A percentile compares a stretch with the other conserved stretches of the same genome.
Conservation (phyloP, 2,888 invertebrate species). For the Agriopis leucophaearia region DNA sequence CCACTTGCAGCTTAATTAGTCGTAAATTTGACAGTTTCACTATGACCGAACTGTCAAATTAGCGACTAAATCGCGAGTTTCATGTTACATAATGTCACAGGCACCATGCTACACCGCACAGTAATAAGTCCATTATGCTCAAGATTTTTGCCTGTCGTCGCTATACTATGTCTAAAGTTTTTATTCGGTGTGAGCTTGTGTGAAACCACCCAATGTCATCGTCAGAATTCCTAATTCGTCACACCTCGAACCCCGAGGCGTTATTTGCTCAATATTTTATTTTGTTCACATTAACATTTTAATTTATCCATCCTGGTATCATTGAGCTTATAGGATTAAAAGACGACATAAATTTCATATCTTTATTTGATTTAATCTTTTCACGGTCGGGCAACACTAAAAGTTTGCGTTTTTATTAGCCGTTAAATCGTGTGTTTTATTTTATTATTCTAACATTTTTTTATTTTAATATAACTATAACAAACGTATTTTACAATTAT, state of each 20-base stretch:
- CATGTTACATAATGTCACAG: no score
- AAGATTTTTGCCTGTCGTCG: no score
- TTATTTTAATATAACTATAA: slow-evolving; percentile 32
- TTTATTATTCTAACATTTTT: slow-evolving; percentile 24
- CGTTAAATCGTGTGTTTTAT: slow-evolving; percentile 41
- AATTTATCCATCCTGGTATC: slow-evolving; percentile 56
- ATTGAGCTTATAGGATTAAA: slow-evolving; percentile 56
- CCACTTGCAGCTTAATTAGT: no score
- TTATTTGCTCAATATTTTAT: slow-evolving; percentile 63
- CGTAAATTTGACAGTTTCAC: no score
- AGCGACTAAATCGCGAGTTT: no score
- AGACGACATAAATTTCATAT: slow-evolving; percentile 60
- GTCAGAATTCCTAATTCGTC: slow-evolving; percentile 60
- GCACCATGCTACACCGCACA: no score
- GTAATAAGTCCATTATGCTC: no score
- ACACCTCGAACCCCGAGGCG: slow-evolving; percentile 49
- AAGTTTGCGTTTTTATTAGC: slow-evolving; percentile 50
- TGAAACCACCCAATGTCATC: slow-evolving; percentile 45
- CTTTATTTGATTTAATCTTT: slow-evolving; percentile 53
- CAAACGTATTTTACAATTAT: slow-evolving; percentile 40
- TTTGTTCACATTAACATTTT: slow-evolving; percentile 61
- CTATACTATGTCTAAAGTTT: no score
- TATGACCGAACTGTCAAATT: no score
- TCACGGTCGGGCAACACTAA: slow-evolving; percentile 37
- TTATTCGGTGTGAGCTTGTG: not conserved